Percentiles rank a stretch among this genome's conserved stretches.
Conservation (phyloP, 1,140 invertebrate genomes). For the Pseudoatta argentina region DNA sequence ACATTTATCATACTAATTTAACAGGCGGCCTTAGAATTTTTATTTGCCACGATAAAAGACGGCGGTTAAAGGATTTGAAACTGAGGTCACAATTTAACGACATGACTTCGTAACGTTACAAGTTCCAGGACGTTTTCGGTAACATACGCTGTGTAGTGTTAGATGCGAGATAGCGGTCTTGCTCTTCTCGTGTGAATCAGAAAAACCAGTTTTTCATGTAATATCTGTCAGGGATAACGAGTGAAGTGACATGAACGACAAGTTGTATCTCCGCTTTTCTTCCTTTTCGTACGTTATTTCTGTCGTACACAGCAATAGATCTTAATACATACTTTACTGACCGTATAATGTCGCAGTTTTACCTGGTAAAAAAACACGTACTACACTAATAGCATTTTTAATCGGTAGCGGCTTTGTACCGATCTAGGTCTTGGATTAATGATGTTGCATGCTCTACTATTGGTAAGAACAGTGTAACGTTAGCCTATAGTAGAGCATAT, state of each 20-base stretch:
- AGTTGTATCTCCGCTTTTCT: constrained; percentile 49
- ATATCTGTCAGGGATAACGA: constrained; percentile 69
- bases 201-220: constrained; percentile 75
- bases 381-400: no score
- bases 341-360: not conserved
- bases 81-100: not conserved
- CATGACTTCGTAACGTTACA: constrained; percentile 16
- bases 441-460: no score
- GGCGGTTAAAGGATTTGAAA: constrained; percentile 21
- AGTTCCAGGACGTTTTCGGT: constrained; percentile 57
- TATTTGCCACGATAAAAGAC: constrained; percentile 56
- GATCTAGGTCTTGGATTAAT: no score
- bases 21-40: constrained; percentile 28
- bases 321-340: not conserved
- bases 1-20: not conserved
- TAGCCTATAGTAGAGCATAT: no score
- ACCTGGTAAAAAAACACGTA: not conserved
- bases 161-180: constrained; percentile 77
- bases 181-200: constrained; percentile 41
- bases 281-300: not conserved
- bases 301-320: not conserved
- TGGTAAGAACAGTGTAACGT: no score
- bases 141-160: constrained; percentile 50
- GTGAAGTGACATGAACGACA: constrained; percentile 62
- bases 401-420: no score